phyloP scores from a whole-genome alignment of 2,113 vertebrate genomes.

The Elgaria multicarinata region DNA sequence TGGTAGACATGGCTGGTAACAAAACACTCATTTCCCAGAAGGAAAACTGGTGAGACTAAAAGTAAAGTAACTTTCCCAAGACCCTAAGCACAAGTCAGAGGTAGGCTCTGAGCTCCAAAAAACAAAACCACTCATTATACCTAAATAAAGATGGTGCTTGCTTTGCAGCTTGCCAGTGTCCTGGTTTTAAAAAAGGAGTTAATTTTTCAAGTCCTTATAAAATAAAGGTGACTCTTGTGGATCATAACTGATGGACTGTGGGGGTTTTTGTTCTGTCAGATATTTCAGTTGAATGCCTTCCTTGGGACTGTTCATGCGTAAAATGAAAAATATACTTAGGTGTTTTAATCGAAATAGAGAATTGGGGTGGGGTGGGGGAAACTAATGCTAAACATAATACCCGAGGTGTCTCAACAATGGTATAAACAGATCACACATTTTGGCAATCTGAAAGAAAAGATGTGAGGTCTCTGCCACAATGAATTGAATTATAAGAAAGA shows the following conservation, averaged over 20 bases:
- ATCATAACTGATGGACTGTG: neutral
- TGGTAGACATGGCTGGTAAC: no score
- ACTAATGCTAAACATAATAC: neutral
- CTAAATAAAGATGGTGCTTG: no score
- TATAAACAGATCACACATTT: neutral
- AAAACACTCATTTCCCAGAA: no score
- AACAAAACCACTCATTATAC: no score
- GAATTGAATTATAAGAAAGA: neutral
- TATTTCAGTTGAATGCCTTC: neutral
- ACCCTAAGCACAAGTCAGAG: no score
- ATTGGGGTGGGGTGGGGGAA: fast-evolving
- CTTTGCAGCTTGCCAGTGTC: no score
- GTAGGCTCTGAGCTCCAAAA: no score
- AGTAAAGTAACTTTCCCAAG: no score
- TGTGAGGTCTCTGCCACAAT: neutral
- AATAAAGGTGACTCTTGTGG: no score
- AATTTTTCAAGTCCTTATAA: no score
- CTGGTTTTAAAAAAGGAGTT: no score
- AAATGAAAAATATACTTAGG: neutral
- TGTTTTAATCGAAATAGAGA: neutral
- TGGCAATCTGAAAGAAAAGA: neutral
- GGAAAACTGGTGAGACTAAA: no score
- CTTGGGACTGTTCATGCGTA: neutral
- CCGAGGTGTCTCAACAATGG: neutral
- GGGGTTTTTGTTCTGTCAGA: neutral